Conservation (phyloP, 2,113 vertebrate species). For the Camelus bactrianus region DNA sequence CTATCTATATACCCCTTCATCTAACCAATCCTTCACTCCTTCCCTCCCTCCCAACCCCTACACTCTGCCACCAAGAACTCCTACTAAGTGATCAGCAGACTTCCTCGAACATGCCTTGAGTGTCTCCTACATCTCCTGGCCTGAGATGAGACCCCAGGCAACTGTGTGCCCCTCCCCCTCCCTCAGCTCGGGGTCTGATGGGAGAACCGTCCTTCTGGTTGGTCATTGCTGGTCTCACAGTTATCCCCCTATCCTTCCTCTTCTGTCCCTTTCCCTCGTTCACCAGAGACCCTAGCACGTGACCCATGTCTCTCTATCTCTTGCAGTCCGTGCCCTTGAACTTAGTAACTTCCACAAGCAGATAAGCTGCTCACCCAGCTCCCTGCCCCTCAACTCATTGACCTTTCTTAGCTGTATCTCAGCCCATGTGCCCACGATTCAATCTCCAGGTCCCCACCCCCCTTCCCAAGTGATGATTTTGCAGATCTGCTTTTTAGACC, state of each 20-base stretch:
- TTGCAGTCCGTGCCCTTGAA: no score
- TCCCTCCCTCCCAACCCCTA: neutral
- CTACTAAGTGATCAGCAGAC: neutral
- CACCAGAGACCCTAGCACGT: neutral
- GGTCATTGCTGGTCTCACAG: neutral
- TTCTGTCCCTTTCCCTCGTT: neutral
- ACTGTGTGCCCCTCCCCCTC: neutral
- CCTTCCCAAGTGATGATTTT: neutral
- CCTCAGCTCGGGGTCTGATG: neutral
- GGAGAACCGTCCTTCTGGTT: neutral
- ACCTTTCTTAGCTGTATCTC: neutral
- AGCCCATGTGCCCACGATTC: rapidly evolving
- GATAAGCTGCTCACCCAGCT: neutral
- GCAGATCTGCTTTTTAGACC: neutral
- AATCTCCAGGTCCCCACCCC: neutral
- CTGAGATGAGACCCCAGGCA: neutral
- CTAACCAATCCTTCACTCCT: neutral
- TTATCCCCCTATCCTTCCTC: neutral
- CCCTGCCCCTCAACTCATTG: rapidly evolving
- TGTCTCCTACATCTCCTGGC: neutral
- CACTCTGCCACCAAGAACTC: neutral
- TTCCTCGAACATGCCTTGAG: neutral
- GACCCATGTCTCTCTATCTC: neutral
- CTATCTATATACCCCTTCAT: neutral
- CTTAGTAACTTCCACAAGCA: neutral